Conservation (phyloP, 2,113 vertebrate genomes). For the Chaetodon trifascialis region DNA sequence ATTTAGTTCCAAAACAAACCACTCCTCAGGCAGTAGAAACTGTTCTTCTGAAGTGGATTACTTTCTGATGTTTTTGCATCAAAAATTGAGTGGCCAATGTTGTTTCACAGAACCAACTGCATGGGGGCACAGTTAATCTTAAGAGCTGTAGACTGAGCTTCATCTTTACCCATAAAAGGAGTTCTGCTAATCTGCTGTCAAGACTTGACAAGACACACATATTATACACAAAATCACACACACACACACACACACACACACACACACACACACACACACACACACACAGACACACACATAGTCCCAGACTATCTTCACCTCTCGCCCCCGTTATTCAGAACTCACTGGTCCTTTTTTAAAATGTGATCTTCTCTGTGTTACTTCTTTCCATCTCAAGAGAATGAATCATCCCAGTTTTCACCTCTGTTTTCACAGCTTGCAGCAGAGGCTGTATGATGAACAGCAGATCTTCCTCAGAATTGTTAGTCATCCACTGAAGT, state of each 20-base stretch:
- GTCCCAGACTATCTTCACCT: slow-evolving; percentile 23
- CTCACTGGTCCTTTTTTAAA: neutral
- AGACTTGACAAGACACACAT: slow-evolving; percentile 36
- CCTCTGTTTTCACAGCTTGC: slow-evolving; percentile 26
- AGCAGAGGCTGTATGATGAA: neutral
- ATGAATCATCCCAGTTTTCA: slow-evolving; percentile 28
- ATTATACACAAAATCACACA: neutral
- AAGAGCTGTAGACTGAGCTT: slow-evolving; percentile 30
- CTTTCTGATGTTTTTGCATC: neutral
- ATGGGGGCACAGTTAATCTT: slow-evolving; percentile 41
- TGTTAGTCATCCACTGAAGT: slow-evolving; percentile 8
- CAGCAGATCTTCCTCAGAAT: neutral
- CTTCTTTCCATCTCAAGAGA: slow-evolving; percentile 18
- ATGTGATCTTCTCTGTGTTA: neutral
- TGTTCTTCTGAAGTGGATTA: neutral
- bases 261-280: slow-evolving; percentile 12
- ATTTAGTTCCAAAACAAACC: neutral
- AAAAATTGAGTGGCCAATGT: slow-evolving; percentile 23
- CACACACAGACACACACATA: slow-evolving; percentile 1
- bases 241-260: slow-evolving; percentile 30
- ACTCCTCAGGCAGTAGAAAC: neutral
- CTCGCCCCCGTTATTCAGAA: slow-evolving; percentile 22
- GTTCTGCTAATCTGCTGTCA: slow-evolving; percentile 36
- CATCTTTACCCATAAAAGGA: slow-evolving; percentile 68
- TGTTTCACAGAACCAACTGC: slow-evolving; percentile 23